Percentiles rank a stretch among this genome's conserved stretches.
Conservation (phyloP, 2,888 invertebrate genomes). For the Azorinus chamasolen region DNA sequence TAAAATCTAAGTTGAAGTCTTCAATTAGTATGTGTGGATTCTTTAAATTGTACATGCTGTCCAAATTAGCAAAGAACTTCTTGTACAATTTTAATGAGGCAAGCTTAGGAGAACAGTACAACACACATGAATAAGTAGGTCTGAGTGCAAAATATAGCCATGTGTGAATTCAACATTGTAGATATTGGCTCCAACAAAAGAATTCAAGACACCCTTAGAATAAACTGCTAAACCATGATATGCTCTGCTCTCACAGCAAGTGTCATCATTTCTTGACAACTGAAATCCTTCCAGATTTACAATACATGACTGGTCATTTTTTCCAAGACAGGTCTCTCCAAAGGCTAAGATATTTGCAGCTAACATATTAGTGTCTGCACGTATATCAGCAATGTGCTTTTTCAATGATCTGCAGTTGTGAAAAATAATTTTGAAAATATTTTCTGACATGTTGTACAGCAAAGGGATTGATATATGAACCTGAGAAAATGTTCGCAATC, state of each 20-base stretch:
- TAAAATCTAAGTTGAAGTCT: slow-evolving; percentile 6
- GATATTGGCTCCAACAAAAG: too few species aligned
- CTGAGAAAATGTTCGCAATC: slow-evolving; percentile 3
- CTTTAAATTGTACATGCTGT: background rate
- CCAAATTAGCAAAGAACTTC: background rate
- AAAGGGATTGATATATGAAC: background rate
- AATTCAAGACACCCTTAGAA: background rate
- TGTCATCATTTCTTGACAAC: slow-evolving; percentile 17
- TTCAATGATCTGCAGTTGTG: slow-evolving; percentile 52
- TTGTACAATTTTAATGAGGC: background rate
- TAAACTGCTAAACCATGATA: slow-evolving; percentile 39
- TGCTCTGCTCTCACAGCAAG: background rate
- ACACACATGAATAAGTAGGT: background rate
- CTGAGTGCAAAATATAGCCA: too few species aligned
- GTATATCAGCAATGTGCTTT: slow-evolving; percentile 41
- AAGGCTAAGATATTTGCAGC: slow-evolving; percentile 35
- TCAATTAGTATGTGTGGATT: background rate
- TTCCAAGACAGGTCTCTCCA: slow-evolving; percentile 38
- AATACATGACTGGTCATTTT: background rate
- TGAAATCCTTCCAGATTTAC: slow-evolving; percentile 4
- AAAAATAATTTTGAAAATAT: slow-evolving; percentile 16
- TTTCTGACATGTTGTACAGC: background rate
- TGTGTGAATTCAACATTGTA: too few species aligned
- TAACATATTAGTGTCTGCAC: slow-evolving; percentile 20
- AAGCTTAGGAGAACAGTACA: slow-evolving; percentile 9